Percentiles rank a stretch among this genome's conserved stretches.
These are phyloP conservation scores for Macaca nemestrina DNA, from an alignment of 2,113 vertebrate species.

Conservation along the genomic window DNA sequence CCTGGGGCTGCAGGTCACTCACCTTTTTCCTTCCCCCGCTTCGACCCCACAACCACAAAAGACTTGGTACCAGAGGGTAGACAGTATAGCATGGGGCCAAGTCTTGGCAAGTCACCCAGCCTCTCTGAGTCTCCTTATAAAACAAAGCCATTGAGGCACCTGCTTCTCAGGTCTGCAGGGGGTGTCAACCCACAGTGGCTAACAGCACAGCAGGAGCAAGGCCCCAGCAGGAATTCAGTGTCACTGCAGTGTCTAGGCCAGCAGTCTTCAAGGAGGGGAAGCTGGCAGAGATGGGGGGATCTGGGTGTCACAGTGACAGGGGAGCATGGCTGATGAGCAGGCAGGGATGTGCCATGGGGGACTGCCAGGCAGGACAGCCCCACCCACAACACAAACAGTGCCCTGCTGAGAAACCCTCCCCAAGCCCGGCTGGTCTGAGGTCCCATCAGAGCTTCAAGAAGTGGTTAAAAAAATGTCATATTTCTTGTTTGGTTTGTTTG, in stretches of 20 bases:
- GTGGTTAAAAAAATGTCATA: conserved; percentile 54
- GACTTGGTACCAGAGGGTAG: not conserved
- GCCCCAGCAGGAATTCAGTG: not conserved
- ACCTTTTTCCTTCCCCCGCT: not conserved
- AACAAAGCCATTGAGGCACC: fast-evolving
- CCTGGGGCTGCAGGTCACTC: not conserved
- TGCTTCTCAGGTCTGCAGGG: not conserved
- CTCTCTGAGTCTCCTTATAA: not conserved
- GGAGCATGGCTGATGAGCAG: not conserved
- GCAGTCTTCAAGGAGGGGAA: not conserved
- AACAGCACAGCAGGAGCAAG: not conserved
- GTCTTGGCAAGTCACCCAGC: not conserved
- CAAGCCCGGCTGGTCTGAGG: not conserved
- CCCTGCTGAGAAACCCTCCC: not conserved
- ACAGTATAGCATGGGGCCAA: fast-evolving
- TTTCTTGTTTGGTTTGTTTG: conserved; percentile 68
- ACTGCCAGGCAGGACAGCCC: not conserved
- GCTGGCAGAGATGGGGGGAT: not conserved
- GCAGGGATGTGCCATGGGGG: not conserved
- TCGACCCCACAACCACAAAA: not conserved
- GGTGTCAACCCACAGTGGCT: not conserved
- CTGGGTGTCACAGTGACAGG: not conserved
- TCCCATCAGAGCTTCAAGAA: conserved; percentile 7
- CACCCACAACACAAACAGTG: conserved; percentile 12
- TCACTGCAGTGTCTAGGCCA: not conserved